Base-by-base conservation (phyloP, 2,888 invertebrate species). In the Cosmopolites sordidus region DNA sequence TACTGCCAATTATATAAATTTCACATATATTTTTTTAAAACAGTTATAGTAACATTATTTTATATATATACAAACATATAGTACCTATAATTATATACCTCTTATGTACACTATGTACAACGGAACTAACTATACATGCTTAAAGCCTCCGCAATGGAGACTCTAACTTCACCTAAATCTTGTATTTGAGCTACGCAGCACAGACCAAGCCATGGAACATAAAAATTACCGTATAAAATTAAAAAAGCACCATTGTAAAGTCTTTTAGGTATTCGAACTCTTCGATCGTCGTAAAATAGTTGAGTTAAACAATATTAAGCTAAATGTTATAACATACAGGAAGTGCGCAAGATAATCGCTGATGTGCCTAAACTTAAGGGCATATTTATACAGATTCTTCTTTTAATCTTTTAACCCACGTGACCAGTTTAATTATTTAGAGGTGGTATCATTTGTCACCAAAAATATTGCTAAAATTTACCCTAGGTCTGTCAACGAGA, bases 51-150 rank as follows among this genome's bases (percentile, higher is more conserved):
- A 65, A 65, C 64, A 63, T 65, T 62, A 65, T 63, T 63, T 54
- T 40, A 18, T 62, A 59, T 65, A 66, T 67, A 58, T 69, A 68
- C 66, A 67, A 66, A 67, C 58, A 55, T 66, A 66, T 69, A 68
- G 64, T 49, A 41, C 43, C 54, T 71, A 73, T 66, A 70, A 72
- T 62, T 62, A 52, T 67, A 67, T 68, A 65, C 64, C 72, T 72
- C 71, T 71, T 72, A 72, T 72, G 59, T 73, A 73, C 73, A 74
- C 50, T 70, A 70, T 72, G 62, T 70, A 71, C 70, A 73, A 56
- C 37, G 48, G 16, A 27, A 44, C 47, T 49, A 50, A 16, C 53
- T 33, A 33, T 57, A 54, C 54, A 57, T 16, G 38, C 12, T 54
- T 49, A 54, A 50, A 48, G 38, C 51, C 56, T 33, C 22, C 12